Evolutionary conservation across 2,797 vertebrate genomes (phyloP).

Genomic region (Argya squamiceps): DNA sequence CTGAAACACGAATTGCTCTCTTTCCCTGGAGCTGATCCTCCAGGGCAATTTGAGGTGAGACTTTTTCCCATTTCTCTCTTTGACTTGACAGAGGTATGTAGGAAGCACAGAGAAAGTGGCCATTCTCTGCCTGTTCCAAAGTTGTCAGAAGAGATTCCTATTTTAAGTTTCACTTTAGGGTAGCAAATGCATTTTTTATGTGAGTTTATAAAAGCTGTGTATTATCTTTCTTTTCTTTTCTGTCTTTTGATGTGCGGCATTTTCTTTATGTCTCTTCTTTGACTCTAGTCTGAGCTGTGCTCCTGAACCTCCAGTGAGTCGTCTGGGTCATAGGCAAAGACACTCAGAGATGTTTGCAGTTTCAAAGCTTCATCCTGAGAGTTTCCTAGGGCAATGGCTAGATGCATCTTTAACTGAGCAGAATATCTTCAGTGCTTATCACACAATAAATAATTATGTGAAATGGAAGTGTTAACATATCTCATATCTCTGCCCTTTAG

Average conservation of each 20-base stretch:
- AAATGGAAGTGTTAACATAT: neutral
- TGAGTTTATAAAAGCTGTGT: neutral
- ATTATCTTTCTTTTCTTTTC: neutral
- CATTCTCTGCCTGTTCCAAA: neutral
- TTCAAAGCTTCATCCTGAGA: neutral
- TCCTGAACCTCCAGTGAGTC: neutral
- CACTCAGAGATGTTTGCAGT: neutral
- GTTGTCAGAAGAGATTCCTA: neutral
- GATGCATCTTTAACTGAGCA: neutral
- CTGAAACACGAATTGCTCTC: neutral
- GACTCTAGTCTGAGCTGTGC: neutral
- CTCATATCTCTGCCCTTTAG: neutral
- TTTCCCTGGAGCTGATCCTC: neutral
- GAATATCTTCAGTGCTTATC: neutral
- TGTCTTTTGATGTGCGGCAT: neutral
- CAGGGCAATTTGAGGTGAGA: neutral
- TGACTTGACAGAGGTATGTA: neutral
- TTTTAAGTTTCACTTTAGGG: neutral
- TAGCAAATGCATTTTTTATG: conserved; percentile 9
- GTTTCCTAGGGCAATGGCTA: neutral
- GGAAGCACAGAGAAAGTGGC: neutral
- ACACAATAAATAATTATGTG: neutral
- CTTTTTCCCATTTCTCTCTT: neutral
- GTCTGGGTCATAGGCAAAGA: neutral
- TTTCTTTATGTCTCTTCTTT: neutral